phyloP scores from a whole-genome alignment of 2,113 vertebrate species.

The Seriola quinqueradiata region DNA sequence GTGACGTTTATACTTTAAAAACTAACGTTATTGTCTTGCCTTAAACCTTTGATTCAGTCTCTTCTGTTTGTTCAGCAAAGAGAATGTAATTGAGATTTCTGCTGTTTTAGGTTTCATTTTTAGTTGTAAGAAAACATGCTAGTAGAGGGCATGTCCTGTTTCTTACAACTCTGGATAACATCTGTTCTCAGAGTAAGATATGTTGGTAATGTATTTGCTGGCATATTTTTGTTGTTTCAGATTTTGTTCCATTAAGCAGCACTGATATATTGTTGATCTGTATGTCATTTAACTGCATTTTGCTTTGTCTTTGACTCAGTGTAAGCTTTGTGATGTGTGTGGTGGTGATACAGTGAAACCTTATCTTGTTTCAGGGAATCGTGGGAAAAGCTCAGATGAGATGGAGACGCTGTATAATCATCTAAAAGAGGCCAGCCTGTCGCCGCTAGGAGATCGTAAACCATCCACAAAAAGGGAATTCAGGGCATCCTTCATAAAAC shows the following conservation, averaged over 20 bases:
- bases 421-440: conserved; percentile 93
- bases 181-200: background rate
- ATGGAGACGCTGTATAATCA: conserved; percentile 96
- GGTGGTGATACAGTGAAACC: background rate
- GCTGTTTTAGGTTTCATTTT: background rate
- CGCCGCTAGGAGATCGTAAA: conserved; percentile 92
- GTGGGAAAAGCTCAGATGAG: conserved; percentile 86
- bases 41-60: background rate
- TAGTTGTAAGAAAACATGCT: background rate
- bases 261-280: background rate
- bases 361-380: conserved; percentile 49
- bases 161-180: background rate
- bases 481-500: conserved; percentile 94
- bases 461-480: conserved; percentile 94
- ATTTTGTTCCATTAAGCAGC: background rate
- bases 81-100: background rate
- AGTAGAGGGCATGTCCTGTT: conserved; percentile 2
- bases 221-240: background rate
- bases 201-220: background rate
- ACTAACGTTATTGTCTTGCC: background rate
- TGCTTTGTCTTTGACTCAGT: background rate
- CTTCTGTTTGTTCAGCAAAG: background rate
- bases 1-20: background rate
- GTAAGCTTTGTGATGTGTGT: background rate
- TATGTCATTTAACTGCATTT: background rate